phyloP scores from a whole-genome alignment of 2,797 vertebrate genomes.

The Sebastolobus alascanus region DNA sequence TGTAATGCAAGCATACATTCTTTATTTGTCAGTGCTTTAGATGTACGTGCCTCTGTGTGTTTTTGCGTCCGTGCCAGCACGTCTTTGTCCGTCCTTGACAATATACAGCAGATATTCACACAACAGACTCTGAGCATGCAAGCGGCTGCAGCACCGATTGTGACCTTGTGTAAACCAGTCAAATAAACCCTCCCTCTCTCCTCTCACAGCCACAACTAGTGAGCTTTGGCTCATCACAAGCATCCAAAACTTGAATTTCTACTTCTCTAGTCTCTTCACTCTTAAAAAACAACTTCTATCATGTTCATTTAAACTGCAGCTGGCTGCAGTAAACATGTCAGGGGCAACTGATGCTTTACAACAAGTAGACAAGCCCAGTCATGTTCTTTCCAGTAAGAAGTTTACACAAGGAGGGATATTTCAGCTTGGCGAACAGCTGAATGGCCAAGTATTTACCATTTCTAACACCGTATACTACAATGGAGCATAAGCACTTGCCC shows the following conservation, averaged over 20 bases:
- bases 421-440: slow-evolving; percentile 20
- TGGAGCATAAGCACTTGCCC: slow-evolving; percentile 35
- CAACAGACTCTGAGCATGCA: slow-evolving; percentile 15
- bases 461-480: slow-evolving; percentile 33
- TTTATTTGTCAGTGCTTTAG: neutral
- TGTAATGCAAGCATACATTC: neutral
- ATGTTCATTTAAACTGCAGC: slow-evolving; percentile 14
- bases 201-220: slow-evolving; percentile 15
- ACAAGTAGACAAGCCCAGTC: slow-evolving; percentile 6
- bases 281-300: neutral
- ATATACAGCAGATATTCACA: slow-evolving; percentile 1
- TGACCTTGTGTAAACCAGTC: slow-evolving; percentile 72
- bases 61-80: neutral
- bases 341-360: slow-evolving; percentile 10
- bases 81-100: neutral
- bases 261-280: neutral
- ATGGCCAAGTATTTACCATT: slow-evolving; percentile 34
- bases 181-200: slow-evolving; percentile 41
- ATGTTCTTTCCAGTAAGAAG: slow-evolving; percentile 23
- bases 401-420: slow-evolving; percentile 49
- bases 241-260: slow-evolving; percentile 8
- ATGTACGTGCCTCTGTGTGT: neutral
- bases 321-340: slow-evolving; percentile 29
- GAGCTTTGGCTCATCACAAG: slow-evolving; percentile 15
- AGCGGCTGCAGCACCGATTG: slow-evolving; percentile 54